These are phyloP conservation scores for Vulpes lagopus DNA, from an alignment of 2,113 vertebrate genomes.

Conservation along the genomic window DNA sequence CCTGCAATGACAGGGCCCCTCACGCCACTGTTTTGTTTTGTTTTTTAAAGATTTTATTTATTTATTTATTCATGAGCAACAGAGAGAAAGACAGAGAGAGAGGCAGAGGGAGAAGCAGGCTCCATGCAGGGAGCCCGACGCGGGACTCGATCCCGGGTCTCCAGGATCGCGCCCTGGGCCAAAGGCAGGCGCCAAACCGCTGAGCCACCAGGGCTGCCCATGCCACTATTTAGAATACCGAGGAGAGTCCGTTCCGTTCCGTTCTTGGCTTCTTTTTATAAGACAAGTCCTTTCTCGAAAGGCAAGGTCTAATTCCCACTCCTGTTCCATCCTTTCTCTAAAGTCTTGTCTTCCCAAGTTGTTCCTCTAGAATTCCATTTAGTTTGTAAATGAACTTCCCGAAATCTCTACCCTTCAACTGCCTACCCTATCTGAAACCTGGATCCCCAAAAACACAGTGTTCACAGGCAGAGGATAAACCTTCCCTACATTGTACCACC, in stretches of 20 bases:
- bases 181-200: no score
- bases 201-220: no score
- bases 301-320: background rate
- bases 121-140: no score
- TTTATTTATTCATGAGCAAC: no score
- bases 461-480: background rate
- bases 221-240: background rate
- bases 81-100: no score
- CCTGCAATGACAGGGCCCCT: background rate
- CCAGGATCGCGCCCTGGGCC: no score
- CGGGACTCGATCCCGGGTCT: no score
- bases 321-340: background rate
- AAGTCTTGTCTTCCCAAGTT: background rate
- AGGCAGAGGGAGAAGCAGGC: no score
- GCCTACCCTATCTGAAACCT: background rate
- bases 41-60: no score
- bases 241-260: background rate
- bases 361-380: conserved; percentile 4
- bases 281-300: background rate
- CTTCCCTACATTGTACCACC: background rate
- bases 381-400: background rate
- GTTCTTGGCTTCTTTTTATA: background rate
- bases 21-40: no score
- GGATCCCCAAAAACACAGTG: background rate
- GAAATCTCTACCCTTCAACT: conserved; percentile 3